Conservation (phyloP, 92 coral and sea anemone species). For the Pocillopora meandrina region DNA sequence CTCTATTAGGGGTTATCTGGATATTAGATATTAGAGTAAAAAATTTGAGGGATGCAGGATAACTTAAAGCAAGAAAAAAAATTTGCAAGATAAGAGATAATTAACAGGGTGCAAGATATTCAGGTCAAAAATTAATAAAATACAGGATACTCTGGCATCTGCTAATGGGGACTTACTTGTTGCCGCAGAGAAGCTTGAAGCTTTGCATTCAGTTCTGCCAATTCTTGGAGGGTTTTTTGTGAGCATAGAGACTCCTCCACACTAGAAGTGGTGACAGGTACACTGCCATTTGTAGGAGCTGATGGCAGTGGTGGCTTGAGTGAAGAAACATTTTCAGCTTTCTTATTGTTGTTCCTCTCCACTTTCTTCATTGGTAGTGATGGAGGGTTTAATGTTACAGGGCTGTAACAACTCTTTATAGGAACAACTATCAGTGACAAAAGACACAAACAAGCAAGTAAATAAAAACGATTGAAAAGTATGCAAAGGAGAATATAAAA, state of each 20-base stretch:
- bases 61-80: no score
- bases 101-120: no score
- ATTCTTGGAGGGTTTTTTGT: slow-evolving; percentile 71
- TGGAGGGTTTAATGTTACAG: slow-evolving; percentile 72
- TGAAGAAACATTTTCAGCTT: slow-evolving; percentile 17
- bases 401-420: slow-evolving; percentile 84
- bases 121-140: no score
- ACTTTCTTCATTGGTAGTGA: slow-evolving; percentile 22
- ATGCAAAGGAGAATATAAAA: no score
- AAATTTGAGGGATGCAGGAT: no score
- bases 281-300: background rate
- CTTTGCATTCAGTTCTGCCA: slow-evolving; percentile 75
- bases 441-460: background rate
- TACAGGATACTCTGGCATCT: background rate
- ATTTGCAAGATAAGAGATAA: no score
- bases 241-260: slow-evolving; percentile 31
- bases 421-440: slow-evolving; percentile 66
- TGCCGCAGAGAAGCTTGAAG: slow-evolving; percentile 73
- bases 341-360: background rate
- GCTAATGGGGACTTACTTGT: slow-evolving; percentile 43
- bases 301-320: slow-evolving; percentile 9
- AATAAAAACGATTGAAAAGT: background rate
- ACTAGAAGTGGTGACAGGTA: background rate
- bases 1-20: no score
- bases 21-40: no score